phyloP scores from a whole-genome alignment of 2,113 vertebrate species.

The Carassius auratus region DNA sequence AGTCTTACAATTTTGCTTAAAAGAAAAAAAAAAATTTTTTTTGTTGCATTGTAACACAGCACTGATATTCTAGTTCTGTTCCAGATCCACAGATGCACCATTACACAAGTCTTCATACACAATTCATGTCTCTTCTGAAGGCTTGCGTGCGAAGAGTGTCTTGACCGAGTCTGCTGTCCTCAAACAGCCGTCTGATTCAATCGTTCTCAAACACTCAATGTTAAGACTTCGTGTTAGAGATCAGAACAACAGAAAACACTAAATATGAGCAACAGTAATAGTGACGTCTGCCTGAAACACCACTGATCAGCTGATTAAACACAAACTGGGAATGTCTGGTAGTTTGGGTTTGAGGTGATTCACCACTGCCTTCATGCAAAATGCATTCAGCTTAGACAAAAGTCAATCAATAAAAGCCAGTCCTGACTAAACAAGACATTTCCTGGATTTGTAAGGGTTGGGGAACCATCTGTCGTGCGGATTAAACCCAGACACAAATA shows the following conservation, averaged over 20 bases:
- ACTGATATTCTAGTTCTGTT: neutral
- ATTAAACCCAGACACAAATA: neutral
- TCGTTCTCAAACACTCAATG: neutral
- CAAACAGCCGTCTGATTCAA: neutral
- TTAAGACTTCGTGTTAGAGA: neutral
- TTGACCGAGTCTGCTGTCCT: neutral
- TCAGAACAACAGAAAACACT: neutral
- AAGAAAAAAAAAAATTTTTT: too few relatives aligned
- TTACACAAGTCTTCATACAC: neutral
- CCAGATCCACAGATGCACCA: neutral
- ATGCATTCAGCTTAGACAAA: neutral
- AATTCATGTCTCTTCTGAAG: conserved; percentile 19
- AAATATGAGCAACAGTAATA: neutral
- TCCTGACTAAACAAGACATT: neutral
- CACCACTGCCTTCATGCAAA: neutral
- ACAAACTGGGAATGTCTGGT: neutral
- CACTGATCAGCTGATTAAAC: neutral
- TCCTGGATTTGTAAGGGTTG: neutral
- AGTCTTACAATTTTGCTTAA: too few relatives aligned
- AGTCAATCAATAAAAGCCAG: neutral
- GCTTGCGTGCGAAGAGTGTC: neutral
- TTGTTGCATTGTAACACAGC: neutral
- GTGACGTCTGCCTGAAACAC: neutral
- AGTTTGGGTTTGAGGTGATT: neutral
- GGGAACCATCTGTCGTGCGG: neutral